Conservation (phyloP, 2,797 vertebrate species). For the Rhodeus uyekii region DNA sequence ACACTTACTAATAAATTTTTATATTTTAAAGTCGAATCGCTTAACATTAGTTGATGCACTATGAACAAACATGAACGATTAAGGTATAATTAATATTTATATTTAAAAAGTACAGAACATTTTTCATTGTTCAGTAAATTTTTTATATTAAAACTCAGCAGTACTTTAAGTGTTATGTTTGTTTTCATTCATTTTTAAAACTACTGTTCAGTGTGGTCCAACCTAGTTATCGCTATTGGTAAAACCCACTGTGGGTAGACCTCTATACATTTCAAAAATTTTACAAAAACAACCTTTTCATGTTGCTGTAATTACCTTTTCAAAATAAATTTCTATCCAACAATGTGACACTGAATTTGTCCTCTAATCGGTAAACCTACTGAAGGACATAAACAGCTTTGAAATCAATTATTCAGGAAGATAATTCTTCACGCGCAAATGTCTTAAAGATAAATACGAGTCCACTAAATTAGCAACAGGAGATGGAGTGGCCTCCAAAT, state of each 20-base stretch:
- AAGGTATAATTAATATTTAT: too few species aligned
- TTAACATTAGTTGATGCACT: too few species aligned
- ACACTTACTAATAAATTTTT: too few species aligned
- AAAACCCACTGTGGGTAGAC: neutral
- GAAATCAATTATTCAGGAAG: constrained; percentile 20
- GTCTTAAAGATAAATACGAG: constrained; percentile 25
- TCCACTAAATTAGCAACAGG: constrained; percentile 32
- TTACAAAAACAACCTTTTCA: too few species aligned
- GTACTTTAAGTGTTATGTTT: too few species aligned
- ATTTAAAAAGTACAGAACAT: too few species aligned
- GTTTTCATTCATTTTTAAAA: too few species aligned
- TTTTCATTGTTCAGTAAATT: too few species aligned
- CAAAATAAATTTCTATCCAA: neutral
- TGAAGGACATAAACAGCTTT: constrained; percentile 29
- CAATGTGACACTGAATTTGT: neutral
- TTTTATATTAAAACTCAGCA: too few species aligned
- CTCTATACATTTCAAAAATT: neutral
- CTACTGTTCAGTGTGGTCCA: too few species aligned
- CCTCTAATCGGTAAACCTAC: neutral
- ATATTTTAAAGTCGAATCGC: too few species aligned
- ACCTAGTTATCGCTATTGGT: neutral
- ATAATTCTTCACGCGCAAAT: constrained; percentile 21
- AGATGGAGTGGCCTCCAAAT: constrained; percentile 1
- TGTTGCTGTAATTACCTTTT: neutral
- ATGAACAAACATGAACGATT: too few species aligned